Conservation (phyloP, 1,140 invertebrate species). For the Cotesia glomerata region DNA sequence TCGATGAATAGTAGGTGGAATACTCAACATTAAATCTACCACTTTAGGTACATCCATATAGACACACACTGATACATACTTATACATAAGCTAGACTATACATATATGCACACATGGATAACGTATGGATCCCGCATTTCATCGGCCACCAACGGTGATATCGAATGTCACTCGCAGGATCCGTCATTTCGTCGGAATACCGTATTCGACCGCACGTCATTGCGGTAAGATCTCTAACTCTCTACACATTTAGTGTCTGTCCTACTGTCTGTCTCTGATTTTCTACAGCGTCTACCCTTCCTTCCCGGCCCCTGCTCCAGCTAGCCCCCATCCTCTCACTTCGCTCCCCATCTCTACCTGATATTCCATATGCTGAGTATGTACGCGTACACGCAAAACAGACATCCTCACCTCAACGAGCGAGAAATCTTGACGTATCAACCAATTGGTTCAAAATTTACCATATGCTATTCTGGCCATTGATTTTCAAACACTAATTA, state of each 20-base stretch:
- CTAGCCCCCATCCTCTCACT: too few relatives aligned
- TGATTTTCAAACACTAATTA: too few relatives aligned
- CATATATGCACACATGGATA: constrained; percentile 1
- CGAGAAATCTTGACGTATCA: too few relatives aligned
- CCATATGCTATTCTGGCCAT: too few relatives aligned
- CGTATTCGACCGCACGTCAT: constrained; percentile 62
- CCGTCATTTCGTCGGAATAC: constrained; percentile 60
- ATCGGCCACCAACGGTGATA: constrained; percentile 56
- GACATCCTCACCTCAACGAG: too few relatives aligned
- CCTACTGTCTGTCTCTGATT: constrained; percentile 54
- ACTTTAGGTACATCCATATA: neutral
- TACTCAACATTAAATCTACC: neutral
- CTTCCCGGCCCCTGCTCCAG: constrained; percentile 36
- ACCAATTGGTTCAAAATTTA: too few relatives aligned
- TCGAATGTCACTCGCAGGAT: constrained; percentile 64
- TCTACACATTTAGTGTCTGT: constrained; percentile 6
- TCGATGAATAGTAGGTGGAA: neutral
- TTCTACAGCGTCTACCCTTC: constrained; percentile 47
- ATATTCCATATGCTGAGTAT: too few relatives aligned
- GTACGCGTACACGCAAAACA: too few relatives aligned
- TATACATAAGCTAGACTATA: constrained; percentile 1
- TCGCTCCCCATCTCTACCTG: too few relatives aligned
- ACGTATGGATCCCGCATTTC: constrained; percentile 33
- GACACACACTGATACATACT: constrained; percentile 8
- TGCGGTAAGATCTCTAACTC: constrained; percentile 61